phyloP scores from a whole-genome alignment of 2,888 invertebrate species.

The Amphiduros pacificus region DNA sequence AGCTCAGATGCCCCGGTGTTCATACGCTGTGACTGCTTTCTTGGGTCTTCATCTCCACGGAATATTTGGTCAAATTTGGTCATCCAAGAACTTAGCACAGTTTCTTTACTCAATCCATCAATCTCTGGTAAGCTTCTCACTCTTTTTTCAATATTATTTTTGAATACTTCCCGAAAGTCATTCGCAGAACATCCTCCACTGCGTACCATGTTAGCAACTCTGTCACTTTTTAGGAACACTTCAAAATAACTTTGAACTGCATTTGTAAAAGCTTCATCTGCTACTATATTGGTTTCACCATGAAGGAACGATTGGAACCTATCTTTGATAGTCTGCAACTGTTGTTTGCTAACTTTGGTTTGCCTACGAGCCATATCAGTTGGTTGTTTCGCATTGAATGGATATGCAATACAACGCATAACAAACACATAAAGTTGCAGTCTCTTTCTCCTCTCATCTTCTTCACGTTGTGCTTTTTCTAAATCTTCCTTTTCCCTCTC shows the following conservation, averaged over 20 bases:
- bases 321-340: conserved; percentile 89
- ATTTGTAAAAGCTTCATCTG: conserved; percentile 85
- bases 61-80: conserved; percentile 97
- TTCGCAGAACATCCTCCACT: conserved; percentile 97
- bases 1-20: conserved; percentile 68
- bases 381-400: conserved; percentile 98
- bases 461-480: conserved; percentile 93
- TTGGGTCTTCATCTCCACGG: conserved; percentile 64
- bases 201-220: conserved; percentile 94
- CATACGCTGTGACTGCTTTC: conserved; percentile 67
- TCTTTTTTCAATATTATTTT: conserved; percentile 97
- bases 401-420: conserved; percentile 95
- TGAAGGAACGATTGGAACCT: conserved; percentile 94
- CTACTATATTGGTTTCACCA: conserved; percentile 78
- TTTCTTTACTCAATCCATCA: conserved; percentile 98
- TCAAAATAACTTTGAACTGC: conserved; percentile 83
- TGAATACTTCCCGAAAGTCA: conserved; percentile 97
- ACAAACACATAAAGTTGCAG: conserved; percentile 98
- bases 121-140: conserved; percentile 97
- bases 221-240: conserved; percentile 95
- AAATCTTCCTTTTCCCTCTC: conserved; percentile 68
- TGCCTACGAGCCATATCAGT: conserved; percentile 96
- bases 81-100: conserved; percentile 98
- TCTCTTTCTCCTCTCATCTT: conserved; percentile 91
- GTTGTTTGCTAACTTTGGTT: conserved; percentile 91